Conservation (phyloP, 2,113 vertebrate species). For the human region GRCh38 chr7:7534501-7535000, state of each 20-base stretch:
- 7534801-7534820: not conserved
- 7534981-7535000: not conserved
- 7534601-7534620: not conserved
- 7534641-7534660: not conserved
- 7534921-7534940: not conserved
- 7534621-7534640: conserved; percentile 13
- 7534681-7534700: not conserved
- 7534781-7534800: not conserved
- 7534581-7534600: not conserved
- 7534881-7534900: not conserved
- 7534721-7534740: not conserved
- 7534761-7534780: not conserved
- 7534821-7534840: not conserved
- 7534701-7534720: not conserved
- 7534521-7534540: not conserved
- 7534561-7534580: not conserved
- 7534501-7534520: not conserved
- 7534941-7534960: not conserved
- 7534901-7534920: not conserved
- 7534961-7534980: not conserved
- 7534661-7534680: conserved; percentile 23
- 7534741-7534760: not conserved
- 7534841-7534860: not conserved
- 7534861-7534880: not conserved
- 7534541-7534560: not conserved